phyloP scores from a whole-genome alignment of 2,888 invertebrate genomes.

The Acrobasis suavella region DNA sequence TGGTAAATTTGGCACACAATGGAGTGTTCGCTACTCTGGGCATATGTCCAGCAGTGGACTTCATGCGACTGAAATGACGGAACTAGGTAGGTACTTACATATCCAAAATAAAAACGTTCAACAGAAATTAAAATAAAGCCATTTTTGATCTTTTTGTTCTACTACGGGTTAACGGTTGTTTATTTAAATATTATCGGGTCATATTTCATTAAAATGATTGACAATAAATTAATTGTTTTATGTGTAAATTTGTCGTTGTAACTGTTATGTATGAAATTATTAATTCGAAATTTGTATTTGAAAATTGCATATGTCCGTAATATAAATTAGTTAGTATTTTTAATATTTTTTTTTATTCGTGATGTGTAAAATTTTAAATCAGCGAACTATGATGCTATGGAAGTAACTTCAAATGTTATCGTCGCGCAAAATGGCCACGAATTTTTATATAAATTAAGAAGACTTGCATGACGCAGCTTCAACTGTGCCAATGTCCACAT shows the following conservation, averaged over 20 bases:
- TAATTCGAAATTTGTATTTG: slow-evolving; percentile 17
- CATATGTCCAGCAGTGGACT: not conserved
- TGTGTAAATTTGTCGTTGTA: slow-evolving; percentile 29
- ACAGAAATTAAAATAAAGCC: slow-evolving; percentile 1
- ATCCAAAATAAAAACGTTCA: slow-evolving; percentile 21
- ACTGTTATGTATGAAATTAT: slow-evolving; percentile 26
- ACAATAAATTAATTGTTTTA: slow-evolving; percentile 32
- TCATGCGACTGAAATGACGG: not conserved
- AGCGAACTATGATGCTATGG: too few relatives aligned
- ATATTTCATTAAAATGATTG: slow-evolving; percentile 28
- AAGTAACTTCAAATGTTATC: too few relatives aligned
- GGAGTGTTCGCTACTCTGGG: too few relatives aligned
- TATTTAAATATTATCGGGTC: slow-evolving; percentile 30
- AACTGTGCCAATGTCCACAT: too few relatives aligned
- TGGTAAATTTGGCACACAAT: too few relatives aligned
- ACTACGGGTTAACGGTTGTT: slow-evolving; percentile 40
- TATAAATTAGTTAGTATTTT: slow-evolving; percentile 7
- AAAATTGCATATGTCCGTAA: slow-evolving; percentile 21
- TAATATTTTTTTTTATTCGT: not conserved
- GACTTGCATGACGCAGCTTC: too few relatives aligned
- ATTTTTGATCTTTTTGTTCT: slow-evolving; percentile 22
- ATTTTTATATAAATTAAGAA: too few relatives aligned
- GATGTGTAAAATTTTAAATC: too few relatives aligned
- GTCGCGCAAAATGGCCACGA: too few relatives aligned
- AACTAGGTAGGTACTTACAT: not conserved